phyloP scores from a whole-genome alignment of 2,888 invertebrate species.

The Drosophila longiperda region DNA sequence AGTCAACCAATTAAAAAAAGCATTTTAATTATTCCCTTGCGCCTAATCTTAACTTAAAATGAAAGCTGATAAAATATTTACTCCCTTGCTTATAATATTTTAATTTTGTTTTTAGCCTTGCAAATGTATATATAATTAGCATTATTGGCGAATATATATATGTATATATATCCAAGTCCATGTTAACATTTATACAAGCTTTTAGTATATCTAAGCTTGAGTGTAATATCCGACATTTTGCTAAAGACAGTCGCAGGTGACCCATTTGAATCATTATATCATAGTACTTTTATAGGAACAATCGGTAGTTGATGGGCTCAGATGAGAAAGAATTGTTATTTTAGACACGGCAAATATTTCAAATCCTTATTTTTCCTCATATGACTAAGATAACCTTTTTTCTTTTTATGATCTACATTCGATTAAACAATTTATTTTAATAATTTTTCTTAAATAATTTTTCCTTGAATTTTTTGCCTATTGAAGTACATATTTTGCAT shows the following conservation, averaged over 20 bases:
- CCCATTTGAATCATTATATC: too few relatives aligned
- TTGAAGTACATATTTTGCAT: not conserved
- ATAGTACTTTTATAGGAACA: too few relatives aligned
- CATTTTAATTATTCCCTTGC: not conserved
- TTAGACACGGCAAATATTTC: too few relatives aligned
- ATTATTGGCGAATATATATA: not conserved
- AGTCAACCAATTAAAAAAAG: not conserved
- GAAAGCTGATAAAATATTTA: not conserved
- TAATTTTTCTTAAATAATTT: too few relatives aligned
- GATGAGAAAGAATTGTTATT: too few relatives aligned
- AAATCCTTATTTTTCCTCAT: too few relatives aligned
- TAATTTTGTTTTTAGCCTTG: too few relatives aligned
- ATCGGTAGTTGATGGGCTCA: not conserved
- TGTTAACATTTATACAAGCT: not conserved
- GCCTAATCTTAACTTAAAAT: not conserved
- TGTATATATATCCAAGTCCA: not conserved
- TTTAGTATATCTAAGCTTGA: not conserved
- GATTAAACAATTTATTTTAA: too few relatives aligned
- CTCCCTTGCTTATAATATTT: too few relatives aligned
- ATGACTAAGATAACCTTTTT: too few relatives aligned
- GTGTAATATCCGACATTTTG: not conserved
- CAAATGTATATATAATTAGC: not conserved
- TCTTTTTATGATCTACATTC: too few relatives aligned
- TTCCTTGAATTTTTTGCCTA: too few relatives aligned
- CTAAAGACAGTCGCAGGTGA: not conserved